Percentiles rank a stretch among this genome's conserved stretches.
Evolutionary conservation across 1,140 invertebrate genomes (phyloP).

Genomic region (Zaprionus nigranus): DNA sequence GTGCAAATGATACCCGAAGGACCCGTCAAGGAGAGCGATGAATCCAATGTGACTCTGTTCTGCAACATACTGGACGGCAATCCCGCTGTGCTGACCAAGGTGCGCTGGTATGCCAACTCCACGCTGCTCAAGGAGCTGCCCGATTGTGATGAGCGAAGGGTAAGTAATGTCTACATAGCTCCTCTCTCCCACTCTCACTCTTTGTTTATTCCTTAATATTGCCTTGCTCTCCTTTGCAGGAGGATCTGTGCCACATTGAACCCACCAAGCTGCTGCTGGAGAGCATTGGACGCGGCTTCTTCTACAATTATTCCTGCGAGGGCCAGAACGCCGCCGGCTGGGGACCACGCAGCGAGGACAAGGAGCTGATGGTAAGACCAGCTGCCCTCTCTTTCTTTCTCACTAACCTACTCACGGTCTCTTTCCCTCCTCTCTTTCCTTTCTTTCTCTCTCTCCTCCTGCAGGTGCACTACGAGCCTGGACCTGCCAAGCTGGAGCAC

Average conservation of each 20-base stretch:
- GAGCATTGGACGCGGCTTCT: constrained; percentile 92
- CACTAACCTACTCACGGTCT: neutral
- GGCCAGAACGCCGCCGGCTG: constrained; percentile 94
- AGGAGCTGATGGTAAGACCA: constrained; percentile 86
- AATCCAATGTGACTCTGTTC: constrained; percentile 91
- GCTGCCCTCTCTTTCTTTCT: neutral
- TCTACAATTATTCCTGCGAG: constrained; percentile 96
- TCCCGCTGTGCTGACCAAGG: constrained; percentile 88
- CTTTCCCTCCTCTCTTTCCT: neutral
- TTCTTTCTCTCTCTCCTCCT: neutral
- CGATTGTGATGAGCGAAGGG: constrained; percentile 86
- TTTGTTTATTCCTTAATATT: neutral
- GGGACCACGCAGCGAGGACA: constrained; percentile 90
- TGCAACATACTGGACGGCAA: constrained; percentile 91
- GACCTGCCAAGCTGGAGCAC: constrained; percentile 89
- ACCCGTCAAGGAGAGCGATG: constrained; percentile 92
- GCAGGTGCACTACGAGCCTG: constrained; percentile 88
- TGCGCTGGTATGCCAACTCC: constrained; percentile 93
- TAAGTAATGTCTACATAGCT: constrained; percentile 37
- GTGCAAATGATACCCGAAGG: constrained; percentile 90
- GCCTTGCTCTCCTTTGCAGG: constrained; percentile 28
- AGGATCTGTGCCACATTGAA: constrained; percentile 91
- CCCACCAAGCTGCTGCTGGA: constrained; percentile 93
- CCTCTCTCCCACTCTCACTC: neutral
- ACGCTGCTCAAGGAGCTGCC: constrained; percentile 93